Evolutionary conservation across 2,888 invertebrate species (phyloP), one percentile per base, ranked within the genome.

Genomic region (Aquatica leii): DNA sequence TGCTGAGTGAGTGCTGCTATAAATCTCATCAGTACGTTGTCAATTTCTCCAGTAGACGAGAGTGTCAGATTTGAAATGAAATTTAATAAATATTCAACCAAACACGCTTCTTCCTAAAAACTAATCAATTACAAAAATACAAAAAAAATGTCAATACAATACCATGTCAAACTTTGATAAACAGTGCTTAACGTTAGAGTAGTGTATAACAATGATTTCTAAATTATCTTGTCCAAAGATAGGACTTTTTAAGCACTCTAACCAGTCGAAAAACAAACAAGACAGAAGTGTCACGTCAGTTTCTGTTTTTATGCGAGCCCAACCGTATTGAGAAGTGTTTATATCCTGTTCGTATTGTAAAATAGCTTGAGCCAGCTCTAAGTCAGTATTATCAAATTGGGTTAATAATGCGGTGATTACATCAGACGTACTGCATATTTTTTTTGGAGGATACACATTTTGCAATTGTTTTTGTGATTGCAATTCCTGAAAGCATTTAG

Each of bases 221-320:
- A 93, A 82, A 75, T 90, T 88, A 54, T 90, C 88, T 18, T 86
- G 82, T 67, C 86, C 86, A 14, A 93, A 77, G 24, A 92, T 81
- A 0, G 91, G 90, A 57, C 84, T 84, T 82, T 90, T 89, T 48
- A 94, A 80, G 15, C 87, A 87, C 75, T 93, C 92, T 55, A 94
- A 77, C 93, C 93, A 94, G 69, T 91, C 88, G 79, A 88, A 90
- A 35, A 93, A 80, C 2, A 94, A 78, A 0, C 86, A 86, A 0
- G 88, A 82, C 37, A 93, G 77, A 14, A 92, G 82, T 8, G 83
- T 80, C 1, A 91, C 74, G 75, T 86, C 82, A 57, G 86, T 87
- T 82, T 93, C 92, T 49, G 86, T 82, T 56, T 86, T 84, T 21
- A 93, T 82, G 68, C 84, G 85, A 40, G 84, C 80, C 85, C 91